Percentiles rank a stretch among this genome's conserved stretches.
Conservation (phyloP, 37 sponge, comb jelly and placozoan species). For the Corticium candelabrum region DNA sequence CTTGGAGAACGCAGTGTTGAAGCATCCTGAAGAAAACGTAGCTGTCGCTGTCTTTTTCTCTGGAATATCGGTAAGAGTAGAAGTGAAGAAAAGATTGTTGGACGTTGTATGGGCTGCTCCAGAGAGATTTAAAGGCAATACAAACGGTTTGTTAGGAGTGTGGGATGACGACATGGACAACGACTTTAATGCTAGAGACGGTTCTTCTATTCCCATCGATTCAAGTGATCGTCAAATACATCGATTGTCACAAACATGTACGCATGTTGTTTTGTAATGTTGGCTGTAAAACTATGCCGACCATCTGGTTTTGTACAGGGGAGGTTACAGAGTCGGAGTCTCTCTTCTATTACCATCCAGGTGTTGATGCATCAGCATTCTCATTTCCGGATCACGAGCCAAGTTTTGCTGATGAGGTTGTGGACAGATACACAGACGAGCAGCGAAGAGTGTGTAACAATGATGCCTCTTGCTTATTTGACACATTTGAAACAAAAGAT, state of each 20-base stretch:
- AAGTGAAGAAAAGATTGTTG: neutral
- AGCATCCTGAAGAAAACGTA: no score
- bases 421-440: neutral
- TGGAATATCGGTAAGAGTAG: neutral
- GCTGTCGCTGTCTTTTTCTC: neutral
- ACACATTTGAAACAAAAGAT: neutral
- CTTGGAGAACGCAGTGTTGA: neutral
- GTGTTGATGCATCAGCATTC: conserved; percentile 8
- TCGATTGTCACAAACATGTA: no score
- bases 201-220: neutral
- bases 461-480: neutral
- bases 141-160: neutral
- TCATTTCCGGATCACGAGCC: conserved; percentile 37
- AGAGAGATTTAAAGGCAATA: neutral
- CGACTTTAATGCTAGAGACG: neutral
- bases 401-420: conserved; percentile 27
- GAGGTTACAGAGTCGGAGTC: conserved; percentile 29
- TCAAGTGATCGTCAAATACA: neutral
- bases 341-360: conserved; percentile 38
- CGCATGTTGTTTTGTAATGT: no score
- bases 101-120: neutral
- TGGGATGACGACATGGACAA: neutral
- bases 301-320: conserved; percentile 27
- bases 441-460: neutral
- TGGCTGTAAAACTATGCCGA: neutral